Evolutionary conservation across 2,888 invertebrate genomes (phyloP), one percentile per base, ranked within the genome.

Genomic region (Drosophila vallismaia): DNA sequence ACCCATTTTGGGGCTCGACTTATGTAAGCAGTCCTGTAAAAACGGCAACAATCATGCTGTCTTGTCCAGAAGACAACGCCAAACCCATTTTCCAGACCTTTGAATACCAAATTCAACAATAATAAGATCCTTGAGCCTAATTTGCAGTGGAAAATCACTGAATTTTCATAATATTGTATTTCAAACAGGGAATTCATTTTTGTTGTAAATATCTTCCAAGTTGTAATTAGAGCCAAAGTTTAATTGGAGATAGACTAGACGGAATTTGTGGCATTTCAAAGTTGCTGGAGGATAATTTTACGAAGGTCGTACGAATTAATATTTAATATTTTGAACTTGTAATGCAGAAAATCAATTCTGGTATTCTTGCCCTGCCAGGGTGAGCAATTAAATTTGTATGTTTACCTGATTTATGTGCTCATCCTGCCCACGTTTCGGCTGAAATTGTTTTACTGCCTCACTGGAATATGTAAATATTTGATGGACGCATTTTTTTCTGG

Each of bases 391-490:
- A 31, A 29, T 52, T 57, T 31, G 24, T 4, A 49, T 49, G 50
- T 24, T 44, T 9, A 44, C 54, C 40, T 69, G 64, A 72, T 69
- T 52, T 72, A 73, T 69, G 12, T 38, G 42, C 31, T 44, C 66
- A 63, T 69, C 64, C 70, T 54, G 70, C 38, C 70, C 70, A 64
- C 64, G 70, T 69, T 69, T 55, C 45, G 29, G 8, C 36, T n/a
- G 26, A 58, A 58, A 58, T 58, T 58, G 58, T 58, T 58, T 58
- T 42, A 53, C 45, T 68, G 58, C 58, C 26, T 44, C 44, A 44
- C 69, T 45, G 55, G 70, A 70, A 63, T 72, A 72, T 68, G 73
- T 68, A 72, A 68, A 68, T 68, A 68, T 72, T 64, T 62, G 51
- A 68, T 68, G 63, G 38, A 72, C 45, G 45, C 49, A 44, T 44